Evolutionary conservation across 1,140 invertebrate species (phyloP).

Genomic region (Trissolcus basalis): DNA sequence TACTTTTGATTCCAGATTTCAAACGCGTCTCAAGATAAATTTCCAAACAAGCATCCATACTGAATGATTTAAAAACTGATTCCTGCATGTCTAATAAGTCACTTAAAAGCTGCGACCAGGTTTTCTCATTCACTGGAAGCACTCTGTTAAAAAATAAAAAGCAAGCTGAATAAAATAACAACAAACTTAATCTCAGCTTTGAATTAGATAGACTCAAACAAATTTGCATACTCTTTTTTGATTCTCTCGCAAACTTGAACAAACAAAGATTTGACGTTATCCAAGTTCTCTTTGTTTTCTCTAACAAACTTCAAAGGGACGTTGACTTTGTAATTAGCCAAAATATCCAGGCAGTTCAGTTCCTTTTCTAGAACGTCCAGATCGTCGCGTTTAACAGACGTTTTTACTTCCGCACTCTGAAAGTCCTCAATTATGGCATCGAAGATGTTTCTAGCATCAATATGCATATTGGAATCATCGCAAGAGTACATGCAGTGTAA

Average conservation of each 20-base stretch:
- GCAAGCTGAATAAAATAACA: constrained; percentile 18
- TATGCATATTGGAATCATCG: constrained; percentile 74
- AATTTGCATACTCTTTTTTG: constrained; percentile 72
- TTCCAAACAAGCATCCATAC: constrained; percentile 73
- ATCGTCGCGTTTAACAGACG: constrained; percentile 61
- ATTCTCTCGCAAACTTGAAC: constrained; percentile 76
- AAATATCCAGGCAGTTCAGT: constrained; percentile 73
- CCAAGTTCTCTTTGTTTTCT: constrained; percentile 73
- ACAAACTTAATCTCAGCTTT: too few relatives aligned
- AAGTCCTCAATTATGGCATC: constrained; percentile 65
- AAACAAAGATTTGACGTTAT: constrained; percentile 75
- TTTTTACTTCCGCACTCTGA: constrained; percentile 66
- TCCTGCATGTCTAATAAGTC: constrained; percentile 79
- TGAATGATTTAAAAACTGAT: constrained; percentile 75
- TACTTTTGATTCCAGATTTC: constrained; percentile 65
- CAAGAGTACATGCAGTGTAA: constrained; percentile 74
- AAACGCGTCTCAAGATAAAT: constrained; percentile 68
- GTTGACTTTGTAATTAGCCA: constrained; percentile 74
- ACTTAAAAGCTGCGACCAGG: constrained; percentile 71
- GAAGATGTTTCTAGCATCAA: constrained; percentile 71
- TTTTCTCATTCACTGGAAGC: constrained; percentile 68
- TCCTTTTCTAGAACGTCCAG: constrained; percentile 73
- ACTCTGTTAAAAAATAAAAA: too few relatives aligned
- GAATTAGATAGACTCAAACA: too few relatives aligned
- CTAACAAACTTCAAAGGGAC: constrained; percentile 73